These are phyloP conservation scores for Cossypha niveicapilla DNA, from an alignment of 2,797 vertebrate genomes.

Conservation along the genomic window DNA sequence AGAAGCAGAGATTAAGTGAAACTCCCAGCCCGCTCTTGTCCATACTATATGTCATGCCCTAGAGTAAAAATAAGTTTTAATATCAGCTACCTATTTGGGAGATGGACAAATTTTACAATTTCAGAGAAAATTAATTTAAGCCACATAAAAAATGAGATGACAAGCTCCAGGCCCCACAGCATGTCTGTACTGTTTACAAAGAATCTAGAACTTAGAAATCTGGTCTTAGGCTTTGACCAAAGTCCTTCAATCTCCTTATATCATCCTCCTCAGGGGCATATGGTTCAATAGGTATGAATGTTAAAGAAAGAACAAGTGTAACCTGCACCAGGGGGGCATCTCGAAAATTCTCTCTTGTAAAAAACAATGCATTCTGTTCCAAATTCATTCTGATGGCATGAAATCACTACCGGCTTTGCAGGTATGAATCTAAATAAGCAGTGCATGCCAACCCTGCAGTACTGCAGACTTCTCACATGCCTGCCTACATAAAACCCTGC, in stretches of 20 bases:
- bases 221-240: background rate
- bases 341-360: background rate
- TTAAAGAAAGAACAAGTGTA: background rate
- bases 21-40: background rate
- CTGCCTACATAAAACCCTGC: conserved; percentile 1
- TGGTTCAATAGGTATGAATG: background rate
- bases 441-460: background rate
- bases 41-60: background rate
- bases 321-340: background rate
- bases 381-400: background rate
- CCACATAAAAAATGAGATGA: background rate
- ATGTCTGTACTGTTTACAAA: background rate
- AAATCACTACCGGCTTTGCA: background rate
- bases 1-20: background rate
- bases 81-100: background rate
- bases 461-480: background rate
- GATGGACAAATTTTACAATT: background rate
- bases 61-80: background rate
- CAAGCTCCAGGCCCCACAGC: background rate
- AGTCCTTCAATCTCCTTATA: background rate
- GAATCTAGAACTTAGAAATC: background rate
- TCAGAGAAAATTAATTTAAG: background rate
- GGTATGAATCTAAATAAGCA: conserved; percentile 7
- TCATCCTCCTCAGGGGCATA: background rate
- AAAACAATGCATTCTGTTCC: background rate